phyloP scores from a whole-genome alignment of 2,888 invertebrate species.

The Eumacrocentrus americanus region DNA sequence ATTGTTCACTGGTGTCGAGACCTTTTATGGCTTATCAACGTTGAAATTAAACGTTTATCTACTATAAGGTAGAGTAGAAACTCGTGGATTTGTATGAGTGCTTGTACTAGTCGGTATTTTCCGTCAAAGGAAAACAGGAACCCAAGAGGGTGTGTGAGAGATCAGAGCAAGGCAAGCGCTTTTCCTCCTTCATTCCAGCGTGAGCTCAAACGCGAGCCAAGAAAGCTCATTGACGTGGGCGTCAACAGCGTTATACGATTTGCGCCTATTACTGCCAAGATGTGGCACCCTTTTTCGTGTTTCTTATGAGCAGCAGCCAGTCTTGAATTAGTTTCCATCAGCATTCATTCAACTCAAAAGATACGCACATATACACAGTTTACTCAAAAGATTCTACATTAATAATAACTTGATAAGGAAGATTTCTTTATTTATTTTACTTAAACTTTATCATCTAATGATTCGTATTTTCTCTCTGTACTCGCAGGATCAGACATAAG shows the following conservation, averaged over 20 bases:
- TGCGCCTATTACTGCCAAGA: conserved; percentile 7
- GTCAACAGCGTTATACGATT: conserved; percentile 9
- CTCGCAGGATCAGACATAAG: background rate
- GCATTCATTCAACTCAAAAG: background rate
- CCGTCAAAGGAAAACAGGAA: background rate
- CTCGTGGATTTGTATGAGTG: too few relatives aligned
- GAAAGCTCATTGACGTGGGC: background rate
- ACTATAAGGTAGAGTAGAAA: too few relatives aligned
- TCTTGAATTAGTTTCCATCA: background rate
- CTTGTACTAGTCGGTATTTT: background rate
- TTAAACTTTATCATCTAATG: too few relatives aligned
- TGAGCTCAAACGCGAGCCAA: background rate
- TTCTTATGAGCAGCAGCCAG: background rate
- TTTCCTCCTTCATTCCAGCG: background rate
- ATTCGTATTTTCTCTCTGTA: background rate
- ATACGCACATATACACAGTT: background rate
- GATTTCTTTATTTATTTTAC: too few relatives aligned
- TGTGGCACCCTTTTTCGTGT: conserved; percentile 2
- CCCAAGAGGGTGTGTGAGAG: background rate
- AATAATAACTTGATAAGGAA: background rate
- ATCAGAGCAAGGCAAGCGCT: conserved; percentile 1
- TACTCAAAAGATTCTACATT: background rate
- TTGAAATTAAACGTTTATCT: too few relatives aligned
- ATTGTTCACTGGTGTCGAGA: too few relatives aligned
- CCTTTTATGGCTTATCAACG: too few relatives aligned